Evolutionary conservation across 2,797 vertebrate species (phyloP), one percentile per base, ranked within the genome.

Genomic region (Poecile montanus): DNA sequence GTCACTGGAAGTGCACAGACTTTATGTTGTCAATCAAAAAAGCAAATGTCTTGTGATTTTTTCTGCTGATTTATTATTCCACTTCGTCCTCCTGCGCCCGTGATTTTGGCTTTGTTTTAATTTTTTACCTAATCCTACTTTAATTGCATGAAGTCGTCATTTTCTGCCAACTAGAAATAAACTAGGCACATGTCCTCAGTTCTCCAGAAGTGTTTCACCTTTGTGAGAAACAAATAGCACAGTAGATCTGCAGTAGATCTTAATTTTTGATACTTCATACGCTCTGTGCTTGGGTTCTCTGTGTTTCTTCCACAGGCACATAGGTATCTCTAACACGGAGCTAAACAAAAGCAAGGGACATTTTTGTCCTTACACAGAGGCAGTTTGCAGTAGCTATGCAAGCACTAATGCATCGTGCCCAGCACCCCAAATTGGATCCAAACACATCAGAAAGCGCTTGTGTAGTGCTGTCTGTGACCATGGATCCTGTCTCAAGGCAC

Each of bases 11-110:
- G 15, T 3, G 2, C 27, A 27, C 26, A 58, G 32, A 21, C 66
- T 71, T 77, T 85, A 17, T 42, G 23, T 51, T 75, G 29, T 58
- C 44, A 88, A 4, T 81, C 62, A 9, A 57, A 80, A 66, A 84
- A 56, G 4, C 7, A 47, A 42, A 67, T 30, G 3, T 53, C 16
- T 70, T 50, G 8, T 61, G 32, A 36, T 77, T 83, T 91, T 42
- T 88, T 47, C 11, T 38, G 19, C 25, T 23, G 10, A 19, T 70
- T 86, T 62, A 6, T 76, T 48, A 3, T 58, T 53, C 7, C 7
- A 2, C 12, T n/a, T 7, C 47, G 2, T 16, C 9, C 6, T 2
- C 2, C 6, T 3, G 38, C 12, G 8, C 2, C 1, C 3, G 7
- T 4, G 13, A 0, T 75, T 86, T 67, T 86, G 21, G 11, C 56